Base-by-base conservation (phyloP, 2,888 invertebrate species). In the Coenonympha arcania region DNA sequence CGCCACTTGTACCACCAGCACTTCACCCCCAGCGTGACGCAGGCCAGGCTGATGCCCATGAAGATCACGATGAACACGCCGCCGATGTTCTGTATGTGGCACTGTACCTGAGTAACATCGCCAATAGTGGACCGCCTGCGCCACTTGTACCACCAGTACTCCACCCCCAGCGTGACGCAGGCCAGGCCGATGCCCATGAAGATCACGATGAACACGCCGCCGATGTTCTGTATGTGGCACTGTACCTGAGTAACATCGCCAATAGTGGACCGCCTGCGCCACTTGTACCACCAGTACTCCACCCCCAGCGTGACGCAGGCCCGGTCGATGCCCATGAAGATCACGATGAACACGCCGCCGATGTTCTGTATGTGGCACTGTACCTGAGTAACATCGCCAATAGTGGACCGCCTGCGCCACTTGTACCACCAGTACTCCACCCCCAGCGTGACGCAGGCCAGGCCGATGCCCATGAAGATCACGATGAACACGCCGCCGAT, bases 401-500 rank as follows among this genome's bases (percentile, higher is more conserved):
- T 83, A 15, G 84, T 79, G 0, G 90, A 88, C 52, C 87, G 87
- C 62, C 90, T 91, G 61, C 92, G 88, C 80, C 92, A 92, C 62
- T 93, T 93, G 65, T 95, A 95, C 92, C 95, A 96, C 93, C 95
- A 95, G 75, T 97, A 98, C 73, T 99, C 99, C 54, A 96, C 93
- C 0, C 93, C 93, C 30, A 99, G 85, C 0, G 97, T 98, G 40
- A 96, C 79, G 64, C 96, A 95, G 1, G 97, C 96, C 71, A 97
- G 87, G 0, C 93, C 95, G 24, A 98, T 96, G 0, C 98, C 98
- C 62, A 97, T 96, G 68, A 98, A 95, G 57, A 99, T 98, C 0
- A 99, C 97, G 46, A 99, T 96, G 73, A 99, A 99, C 0, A 99
- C 98, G 0, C 98, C 98, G 39, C 97, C 98, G 60, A 99, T 99